These are phyloP conservation scores for Penaeus chinensis DNA, from an alignment of 1,140 invertebrate genomes.

Conservation along the genomic window DNA sequence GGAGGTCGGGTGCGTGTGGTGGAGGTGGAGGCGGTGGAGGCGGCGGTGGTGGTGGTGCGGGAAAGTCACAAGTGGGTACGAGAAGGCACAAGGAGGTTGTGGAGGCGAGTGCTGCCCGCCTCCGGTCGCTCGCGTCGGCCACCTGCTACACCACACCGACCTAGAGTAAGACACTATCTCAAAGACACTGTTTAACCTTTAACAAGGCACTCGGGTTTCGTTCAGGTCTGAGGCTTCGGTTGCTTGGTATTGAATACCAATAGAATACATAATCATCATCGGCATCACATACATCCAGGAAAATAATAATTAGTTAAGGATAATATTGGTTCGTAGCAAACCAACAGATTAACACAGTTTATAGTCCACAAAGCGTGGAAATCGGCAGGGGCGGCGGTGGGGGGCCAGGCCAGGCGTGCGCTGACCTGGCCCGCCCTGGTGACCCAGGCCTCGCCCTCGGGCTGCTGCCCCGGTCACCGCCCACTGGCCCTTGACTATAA, in stretches of 20 bases:
- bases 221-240: slow-evolving; percentile 37
- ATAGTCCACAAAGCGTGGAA: slow-evolving; percentile 17
- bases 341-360: slow-evolving; percentile 39
- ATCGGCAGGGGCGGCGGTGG: neutral
- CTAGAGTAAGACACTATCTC: slow-evolving; percentile 45
- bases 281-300: slow-evolving; percentile 48
- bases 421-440: too few relatives aligned
- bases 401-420: neutral
- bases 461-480: neutral
- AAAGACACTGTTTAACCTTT: slow-evolving; percentile 56
- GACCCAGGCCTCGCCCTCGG: too few relatives aligned
- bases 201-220: slow-evolving; percentile 57
- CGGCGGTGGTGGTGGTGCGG: neutral
- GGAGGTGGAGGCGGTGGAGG: slow-evolving; percentile 18
- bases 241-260: slow-evolving; percentile 50
- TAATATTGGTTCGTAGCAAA: slow-evolving; percentile 30
- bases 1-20: neutral
- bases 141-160: slow-evolving; percentile 43
- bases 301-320: slow-evolving; percentile 33
- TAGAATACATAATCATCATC: too few relatives aligned
- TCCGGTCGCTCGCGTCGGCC: neutral
- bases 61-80: neutral
- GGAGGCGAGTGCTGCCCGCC: neutral
- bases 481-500: slow-evolving; percentile 43
- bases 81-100: neutral